Evolutionary conservation across 2,888 invertebrate species (phyloP), one percentile per base, ranked within the genome.

Genomic region (Phaedon cochleariae): DNA sequence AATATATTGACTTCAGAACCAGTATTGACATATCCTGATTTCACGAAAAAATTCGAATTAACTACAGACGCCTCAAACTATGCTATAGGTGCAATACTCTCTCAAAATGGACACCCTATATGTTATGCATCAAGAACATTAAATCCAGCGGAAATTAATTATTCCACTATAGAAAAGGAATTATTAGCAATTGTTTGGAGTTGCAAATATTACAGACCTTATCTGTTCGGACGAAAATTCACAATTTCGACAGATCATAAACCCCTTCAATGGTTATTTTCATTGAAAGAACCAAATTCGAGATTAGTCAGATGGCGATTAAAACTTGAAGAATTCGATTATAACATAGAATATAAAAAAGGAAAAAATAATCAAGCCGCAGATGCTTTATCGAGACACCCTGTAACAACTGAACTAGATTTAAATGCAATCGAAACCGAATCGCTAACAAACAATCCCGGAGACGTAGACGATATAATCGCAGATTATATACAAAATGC

Each of bases 161-260:
- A 66, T 29, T 55, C 59, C 0, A 62, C 49, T n/a, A 67, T 54
- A 0, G 57, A 64, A 29, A 61, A 61, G n/a, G 64, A 66, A 52
- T 20, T 63, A 1, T n/a, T 61, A 7, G 46, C 55, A n/a, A 64
- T 67, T 12, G 41, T 67, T 3, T 51, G 58, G 17, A 37, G 58
- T 21, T 67, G 67, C 20, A 53, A 63, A 55, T 29, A 53, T 20
- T 67, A 46, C 21, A 17, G 62, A 17, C 66, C 49, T 7, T 62
- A 65, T 46, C 31, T 59, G 34, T 59, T 57, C 15, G 54, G 45
- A 4, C 49, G 22, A 29, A 63, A 63, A 15, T 63, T 60, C 17
- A 49, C 15, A 1, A 60, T 64, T 1, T 31, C 67, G 52, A 72
- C 69, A 2, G 73, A 74, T 48, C 75, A 74, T 31, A 72, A 68